Base-by-base conservation (phyloP, 2,113 vertebrate genomes). In the Anseranas semipalmata region DNA sequence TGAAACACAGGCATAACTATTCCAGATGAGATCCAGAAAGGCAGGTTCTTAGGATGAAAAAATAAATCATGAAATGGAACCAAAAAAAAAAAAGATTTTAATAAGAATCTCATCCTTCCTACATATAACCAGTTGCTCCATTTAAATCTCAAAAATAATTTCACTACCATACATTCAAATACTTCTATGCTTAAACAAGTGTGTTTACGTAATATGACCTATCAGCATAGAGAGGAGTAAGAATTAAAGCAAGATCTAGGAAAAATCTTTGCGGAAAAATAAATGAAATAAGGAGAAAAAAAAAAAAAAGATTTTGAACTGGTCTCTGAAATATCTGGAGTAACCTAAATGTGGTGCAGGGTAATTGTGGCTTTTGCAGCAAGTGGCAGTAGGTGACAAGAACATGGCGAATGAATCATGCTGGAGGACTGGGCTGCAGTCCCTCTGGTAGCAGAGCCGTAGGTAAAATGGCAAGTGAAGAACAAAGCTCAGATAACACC, bases 41-140 rank as follows among this genome's bases (percentile, higher is more conserved):
- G 39, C 17, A 37, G 21, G 19, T 74, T 79, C 22, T 52, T 0
- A 1, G 24, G 9, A 12, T 9, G 7, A 30, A 3, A 4, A 18
- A 11, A 24, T 3, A 60, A 39, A 14, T 53, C 67, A 39, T 15
- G 48, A 62, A 35, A 46, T 24, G 25, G 27, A 48, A 15, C 5
- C 1, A 27, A 10, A 32, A n/a, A 35, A 25, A 16, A 35, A 21
- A 1, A 28, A 2, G 17, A 35, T 37, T 65, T 45, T 58, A 43
- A 1, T 55, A 52, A 65, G 30, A 80, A 56, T 9, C 4, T 1
- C 6, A n/a, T 45, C 30, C 66, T 85, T 65, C 21, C 52, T 71
- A 48, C 8, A 25, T 35, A 8, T 1, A 59, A 58, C 0, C 2
- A 65, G 65, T 19, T 22, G 14, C 6, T 35, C 62, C 55, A 39